phyloP scores from a whole-genome alignment of 1,140 invertebrate genomes.

The Pogonomyrmex barbatus region DNA sequence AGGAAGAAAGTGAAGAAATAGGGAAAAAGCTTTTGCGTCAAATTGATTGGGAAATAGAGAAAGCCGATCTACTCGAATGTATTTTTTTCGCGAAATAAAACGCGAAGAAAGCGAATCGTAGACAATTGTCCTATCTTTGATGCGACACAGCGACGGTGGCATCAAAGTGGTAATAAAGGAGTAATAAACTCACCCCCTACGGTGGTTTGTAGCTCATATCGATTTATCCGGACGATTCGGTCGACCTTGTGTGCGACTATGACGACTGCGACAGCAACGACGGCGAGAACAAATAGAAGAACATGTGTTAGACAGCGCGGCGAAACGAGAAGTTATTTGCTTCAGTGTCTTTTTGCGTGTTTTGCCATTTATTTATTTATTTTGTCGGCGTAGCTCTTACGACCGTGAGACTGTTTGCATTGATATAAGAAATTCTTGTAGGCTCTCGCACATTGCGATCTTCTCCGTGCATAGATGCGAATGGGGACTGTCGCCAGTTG shows the following conservation, averaged over 20 bases:
- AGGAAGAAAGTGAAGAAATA: not conserved
- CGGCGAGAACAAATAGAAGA: conserved; percentile 21
- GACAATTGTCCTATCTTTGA: conserved; percentile 20
- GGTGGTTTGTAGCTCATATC: conserved; percentile 41
- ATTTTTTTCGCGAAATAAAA: conserved; percentile 1
- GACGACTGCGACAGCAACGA: conserved; percentile 6
- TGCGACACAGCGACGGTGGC: conserved; percentile 17
- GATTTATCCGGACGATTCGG: conserved; percentile 41
- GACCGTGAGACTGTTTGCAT: conserved; percentile 20
- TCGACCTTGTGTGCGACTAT: conserved; percentile 14
- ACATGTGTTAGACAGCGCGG: conserved; percentile 9
- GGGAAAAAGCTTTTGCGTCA: not conserved
- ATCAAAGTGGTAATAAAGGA: conserved; percentile 37
- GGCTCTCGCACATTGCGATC: not conserved
- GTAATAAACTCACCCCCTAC: conserved; percentile 39
- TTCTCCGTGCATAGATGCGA: not conserved
- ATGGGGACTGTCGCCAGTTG: not conserved
- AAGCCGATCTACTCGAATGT: not conserved
- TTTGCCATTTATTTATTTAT: conserved; percentile 33
- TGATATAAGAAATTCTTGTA: not conserved
- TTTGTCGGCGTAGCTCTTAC: conserved; percentile 6
- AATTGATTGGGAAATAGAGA: not conserved
- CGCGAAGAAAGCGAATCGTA: not conserved
- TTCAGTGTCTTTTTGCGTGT: not conserved
- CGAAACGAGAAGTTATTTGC: conserved; percentile 32